Conservation (phyloP, 2,888 invertebrate species). For the Caenorhabditis drosophilae region DNA sequence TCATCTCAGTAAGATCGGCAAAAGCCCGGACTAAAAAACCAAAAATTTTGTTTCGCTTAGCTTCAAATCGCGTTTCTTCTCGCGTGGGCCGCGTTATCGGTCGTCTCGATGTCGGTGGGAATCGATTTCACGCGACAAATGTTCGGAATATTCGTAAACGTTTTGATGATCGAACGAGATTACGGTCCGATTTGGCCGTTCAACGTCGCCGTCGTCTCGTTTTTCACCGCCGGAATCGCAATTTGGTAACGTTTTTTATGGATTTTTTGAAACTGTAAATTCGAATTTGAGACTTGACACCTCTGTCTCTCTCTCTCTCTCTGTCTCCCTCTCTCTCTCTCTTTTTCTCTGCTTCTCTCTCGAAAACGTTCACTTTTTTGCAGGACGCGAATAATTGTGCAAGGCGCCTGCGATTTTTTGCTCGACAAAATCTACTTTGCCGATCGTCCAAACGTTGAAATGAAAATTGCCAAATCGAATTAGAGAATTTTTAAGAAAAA, state of each 20-base stretch:
- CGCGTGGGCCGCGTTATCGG: constrained; percentile 55
- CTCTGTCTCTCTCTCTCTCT: no score
- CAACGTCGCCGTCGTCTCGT: constrained; percentile 63
- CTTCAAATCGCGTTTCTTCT: constrained; percentile 57
- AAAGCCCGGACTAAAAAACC: no score
- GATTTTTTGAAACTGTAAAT: constrained; percentile 3
- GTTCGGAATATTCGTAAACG: constrained; percentile 47
- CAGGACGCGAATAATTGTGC: constrained; percentile 57
- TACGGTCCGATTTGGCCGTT: constrained; percentile 69
- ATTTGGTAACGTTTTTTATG: no score
- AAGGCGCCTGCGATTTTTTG: constrained; percentile 64
- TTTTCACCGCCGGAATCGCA: constrained; percentile 64
- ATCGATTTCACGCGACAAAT: constrained; percentile 58
- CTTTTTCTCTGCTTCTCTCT: no score
- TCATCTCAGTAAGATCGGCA: constrained; percentile 59
- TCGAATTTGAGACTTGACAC: not conserved
- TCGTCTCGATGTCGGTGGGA: constrained; percentile 64
- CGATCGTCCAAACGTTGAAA: constrained; percentile 30
- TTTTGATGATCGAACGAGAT: constrained; percentile 55
- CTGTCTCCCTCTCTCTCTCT: no score
- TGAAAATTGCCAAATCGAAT: constrained; percentile 2
- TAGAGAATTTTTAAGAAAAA: not conserved
- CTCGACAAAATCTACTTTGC: constrained; percentile 63
- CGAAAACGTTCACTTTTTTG: no score
- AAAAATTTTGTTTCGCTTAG: no score